Percentiles rank a stretch among this genome's conserved stretches.
Conservation (phyloP, 2,888 invertebrate genomes). For the Eupithecia abbreviata region DNA sequence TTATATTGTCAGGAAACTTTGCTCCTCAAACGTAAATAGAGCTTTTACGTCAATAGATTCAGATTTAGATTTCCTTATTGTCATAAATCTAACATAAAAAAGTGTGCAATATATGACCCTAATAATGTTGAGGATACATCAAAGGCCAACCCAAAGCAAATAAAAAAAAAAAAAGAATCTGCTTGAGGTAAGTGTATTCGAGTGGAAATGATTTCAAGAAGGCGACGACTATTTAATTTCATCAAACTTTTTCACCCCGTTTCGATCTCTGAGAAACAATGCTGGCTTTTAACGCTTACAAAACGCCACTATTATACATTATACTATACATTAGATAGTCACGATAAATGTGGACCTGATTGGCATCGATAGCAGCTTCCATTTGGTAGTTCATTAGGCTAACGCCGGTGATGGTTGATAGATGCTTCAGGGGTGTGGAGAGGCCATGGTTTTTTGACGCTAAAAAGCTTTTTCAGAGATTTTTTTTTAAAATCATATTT, state of each 20-base stretch:
- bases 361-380: constrained; percentile 81
- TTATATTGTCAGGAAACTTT: neutral
- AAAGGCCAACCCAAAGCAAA: too few relatives aligned
- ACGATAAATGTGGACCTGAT: constrained; percentile 77
- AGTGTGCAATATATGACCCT: too few relatives aligned
- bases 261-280: constrained; percentile 35
- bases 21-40: neutral
- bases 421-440: constrained; percentile 54
- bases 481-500: too few relatives aligned
- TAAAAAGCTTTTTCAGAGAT: neutral
- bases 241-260: constrained; percentile 9
- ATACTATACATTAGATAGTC: constrained; percentile 69
- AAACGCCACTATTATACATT: constrained; percentile 62
- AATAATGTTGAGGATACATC: too few relatives aligned
- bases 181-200: too few relatives aligned
- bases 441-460: constrained; percentile 1
- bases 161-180: too few relatives aligned
- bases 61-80: too few relatives aligned
- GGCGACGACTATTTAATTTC: neutral
- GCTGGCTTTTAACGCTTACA: constrained; percentile 59
- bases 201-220: too few relatives aligned
- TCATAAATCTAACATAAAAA: too few relatives aligned
- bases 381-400: constrained; percentile 80
- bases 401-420: constrained; percentile 58
- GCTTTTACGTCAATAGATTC: too few relatives aligned